Conservation (phyloP, 2,113 vertebrate genomes). For the Oreamnos americanus region DNA sequence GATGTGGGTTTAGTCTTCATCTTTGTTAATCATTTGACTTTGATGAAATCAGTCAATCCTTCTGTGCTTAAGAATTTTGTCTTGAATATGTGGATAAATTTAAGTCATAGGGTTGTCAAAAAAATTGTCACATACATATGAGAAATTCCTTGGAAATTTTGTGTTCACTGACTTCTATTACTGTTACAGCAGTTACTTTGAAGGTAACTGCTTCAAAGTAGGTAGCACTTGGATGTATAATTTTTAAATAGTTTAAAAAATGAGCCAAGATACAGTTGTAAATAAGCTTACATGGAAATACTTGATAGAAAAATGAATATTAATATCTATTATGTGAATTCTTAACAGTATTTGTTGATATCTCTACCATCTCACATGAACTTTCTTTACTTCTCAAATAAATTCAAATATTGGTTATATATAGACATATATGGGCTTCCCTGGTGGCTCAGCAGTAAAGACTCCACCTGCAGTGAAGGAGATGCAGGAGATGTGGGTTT, state of each 20-base stretch:
- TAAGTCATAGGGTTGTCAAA: neutral
- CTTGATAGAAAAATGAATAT: neutral
- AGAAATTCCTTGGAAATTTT: neutral
- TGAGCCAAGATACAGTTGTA: neutral
- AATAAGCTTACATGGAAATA: neutral
- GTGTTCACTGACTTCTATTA: neutral
- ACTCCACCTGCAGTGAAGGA: neutral
- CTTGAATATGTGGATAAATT: neutral
- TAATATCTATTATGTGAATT: neutral
- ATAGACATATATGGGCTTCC: neutral
- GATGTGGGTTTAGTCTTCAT: neutral
- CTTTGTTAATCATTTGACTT: neutral
- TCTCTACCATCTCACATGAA: neutral
- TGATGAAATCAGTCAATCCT: neutral
- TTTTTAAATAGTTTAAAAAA: neutral
- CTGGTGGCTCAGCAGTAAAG: neutral
- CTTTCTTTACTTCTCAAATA: neutral
- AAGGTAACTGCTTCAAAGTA: neutral
- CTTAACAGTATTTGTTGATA: neutral
- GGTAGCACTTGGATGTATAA: neutral
- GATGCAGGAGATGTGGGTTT: neutral
- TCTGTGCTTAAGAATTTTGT: neutral
- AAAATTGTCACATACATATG: neutral
- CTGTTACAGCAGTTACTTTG: neutral
- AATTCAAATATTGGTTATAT: neutral